Evolutionary conservation across 37 sponge, comb jelly and placozoan species (phyloP).

Genomic region (Eunapius fragilis): DNA sequence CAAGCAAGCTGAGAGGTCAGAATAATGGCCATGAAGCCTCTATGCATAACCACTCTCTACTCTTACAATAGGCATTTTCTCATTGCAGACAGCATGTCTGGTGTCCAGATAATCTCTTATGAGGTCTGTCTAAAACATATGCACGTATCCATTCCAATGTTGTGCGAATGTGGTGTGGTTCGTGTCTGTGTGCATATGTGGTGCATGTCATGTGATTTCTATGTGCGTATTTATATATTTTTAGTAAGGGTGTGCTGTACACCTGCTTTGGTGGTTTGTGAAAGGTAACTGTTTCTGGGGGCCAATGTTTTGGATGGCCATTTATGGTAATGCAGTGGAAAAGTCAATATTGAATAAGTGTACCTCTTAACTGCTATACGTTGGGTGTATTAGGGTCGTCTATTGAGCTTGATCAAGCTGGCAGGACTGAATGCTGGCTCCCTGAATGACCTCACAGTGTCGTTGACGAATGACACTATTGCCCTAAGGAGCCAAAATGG

Average conservation of each 20-base stretch:
- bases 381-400: conserved; percentile 64
- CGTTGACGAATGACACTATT: conserved; percentile 79
- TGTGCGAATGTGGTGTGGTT: no score
- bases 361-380: no score
- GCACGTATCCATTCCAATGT: no score
- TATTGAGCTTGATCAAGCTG: conserved; percentile 69
- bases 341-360: no score
- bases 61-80: conserved; percentile 66
- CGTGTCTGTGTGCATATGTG: background rate
- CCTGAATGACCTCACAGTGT: conserved; percentile 63
- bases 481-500: conserved; percentile 83
- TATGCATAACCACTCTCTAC: background rate
- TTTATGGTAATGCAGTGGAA: no score
- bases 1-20: conserved; percentile 71
- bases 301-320: no score
- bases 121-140: conserved; percentile 53
- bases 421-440: conserved; percentile 48
- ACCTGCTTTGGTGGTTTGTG: no score
- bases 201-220: background rate
- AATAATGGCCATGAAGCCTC: background rate
- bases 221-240: no score
- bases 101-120: conserved; percentile 82
- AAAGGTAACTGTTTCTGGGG: no score
- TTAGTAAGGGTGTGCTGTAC: no score
- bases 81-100: conserved; percentile 72